Percentiles rank a stretch among this genome's conserved stretches.
These are phyloP conservation scores for Mohoua ochrocephala DNA, from an alignment of 2,113 vertebrate genomes.

Conservation along the genomic window DNA sequence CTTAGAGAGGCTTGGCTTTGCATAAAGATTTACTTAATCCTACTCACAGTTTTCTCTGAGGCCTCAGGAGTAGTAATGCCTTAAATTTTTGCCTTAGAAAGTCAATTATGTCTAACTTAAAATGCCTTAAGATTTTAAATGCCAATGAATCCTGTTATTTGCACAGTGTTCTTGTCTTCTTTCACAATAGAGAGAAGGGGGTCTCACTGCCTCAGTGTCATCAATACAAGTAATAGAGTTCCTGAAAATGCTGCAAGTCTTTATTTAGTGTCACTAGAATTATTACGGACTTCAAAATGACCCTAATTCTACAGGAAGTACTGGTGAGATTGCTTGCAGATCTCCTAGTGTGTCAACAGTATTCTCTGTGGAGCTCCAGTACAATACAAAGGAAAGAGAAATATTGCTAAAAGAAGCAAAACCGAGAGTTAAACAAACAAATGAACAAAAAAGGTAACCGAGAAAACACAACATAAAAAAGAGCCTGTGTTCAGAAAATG, in stretches of 20 bases:
- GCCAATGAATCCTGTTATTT: background rate
- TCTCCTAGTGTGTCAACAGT: background rate
- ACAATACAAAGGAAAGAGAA: background rate
- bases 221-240: background rate
- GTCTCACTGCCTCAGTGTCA: background rate
- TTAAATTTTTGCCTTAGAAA: background rate
- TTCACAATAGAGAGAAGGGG: background rate
- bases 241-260: background rate
- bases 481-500: background rate
- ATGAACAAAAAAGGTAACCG: background rate
- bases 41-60: background rate
- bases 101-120: background rate
- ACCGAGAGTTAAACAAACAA: background rate
- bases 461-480: background rate
- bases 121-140: background rate
- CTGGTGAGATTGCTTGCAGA: background rate
- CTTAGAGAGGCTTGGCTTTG: background rate
- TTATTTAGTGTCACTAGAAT: background rate
- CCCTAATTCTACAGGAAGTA: background rate
- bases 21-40: background rate
- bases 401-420: background rate
- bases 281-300: background rate
- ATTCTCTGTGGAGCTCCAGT: background rate
- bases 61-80: background rate
- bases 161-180: background rate